Base-by-base conservation (phyloP, 2,888 invertebrate genomes). In the Polydesmus complanatus region DNA sequence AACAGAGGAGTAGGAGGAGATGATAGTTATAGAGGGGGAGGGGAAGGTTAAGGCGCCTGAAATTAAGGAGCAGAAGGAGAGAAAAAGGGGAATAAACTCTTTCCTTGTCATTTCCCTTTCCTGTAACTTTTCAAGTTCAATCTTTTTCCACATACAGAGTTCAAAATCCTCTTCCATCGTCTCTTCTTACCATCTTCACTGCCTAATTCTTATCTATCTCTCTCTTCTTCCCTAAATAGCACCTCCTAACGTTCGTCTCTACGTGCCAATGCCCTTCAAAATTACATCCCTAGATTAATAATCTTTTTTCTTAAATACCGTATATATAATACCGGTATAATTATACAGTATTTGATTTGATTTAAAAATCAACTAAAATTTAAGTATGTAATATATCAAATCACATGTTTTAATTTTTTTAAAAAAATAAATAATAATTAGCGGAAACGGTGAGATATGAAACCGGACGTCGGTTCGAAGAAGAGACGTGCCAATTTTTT, bases 221-320 rank as follows among this genome's bases (percentile, higher is more conserved):
- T 37, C 37, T 37, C 37, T 37, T 37, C 37, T 14, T 37, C 37
- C 5, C 37, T 14, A 5, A 37, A 37, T 37, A 8, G 14, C 37
- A 37, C 37, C 37, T 37, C 14, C 14, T 37, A 37, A 37, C 37
- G 37, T 37, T 37, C 37, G 37, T 55, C 47, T 37, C 54, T 37
- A 27, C 55, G 55, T 55, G 55, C 55, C 55, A 55, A 55, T 55
- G 55, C 55, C 55, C 55, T 37, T n/a, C n/a, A n/a, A n/a, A n/a
- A n/a, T n/a, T n/a, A n/a, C n/a, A n/a, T n/a, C n/a, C n/a, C n/a
- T n/a, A n/a, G n/a, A n/a, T n/a, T n/a, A n/a, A n/a, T n/a, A n/a
- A n/a, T n/a, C n/a, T n/a, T n/a, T n/a, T n/a, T n/a, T n/a, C n/a
- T n/a, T n/a, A n/a, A n/a, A n/a, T n/a, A n/a, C n/a, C n/a, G n/a